A percentile compares a stretch with the other conserved stretches of the same genome.
Conservation (phyloP, 2,888 invertebrate genomes). For the Drepanosiphum platanoidis region DNA sequence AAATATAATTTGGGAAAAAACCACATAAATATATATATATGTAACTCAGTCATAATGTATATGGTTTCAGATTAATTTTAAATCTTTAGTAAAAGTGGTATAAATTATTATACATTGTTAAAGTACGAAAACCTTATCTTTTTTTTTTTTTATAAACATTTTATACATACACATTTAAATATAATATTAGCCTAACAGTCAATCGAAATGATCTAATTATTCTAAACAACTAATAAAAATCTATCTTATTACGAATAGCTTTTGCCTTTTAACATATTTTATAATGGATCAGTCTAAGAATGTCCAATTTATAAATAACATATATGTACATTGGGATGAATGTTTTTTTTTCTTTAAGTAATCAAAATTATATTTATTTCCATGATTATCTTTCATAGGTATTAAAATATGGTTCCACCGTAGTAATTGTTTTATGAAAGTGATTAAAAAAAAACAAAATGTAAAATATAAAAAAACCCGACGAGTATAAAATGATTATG, state of each 20-base stretch:
- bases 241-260: neutral
- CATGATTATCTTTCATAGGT: neutral
- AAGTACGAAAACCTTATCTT: slow-evolving; percentile 8
- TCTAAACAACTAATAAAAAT: slow-evolving; percentile 4
- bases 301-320: neutral
- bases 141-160: neutral
- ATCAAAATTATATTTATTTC: neutral
- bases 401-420: neutral
- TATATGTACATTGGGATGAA: neutral
- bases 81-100: slow-evolving; percentile 10
- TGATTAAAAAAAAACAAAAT: neutral
- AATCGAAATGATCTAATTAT: slow-evolving; percentile 15
- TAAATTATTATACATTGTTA: slow-evolving; percentile 23
- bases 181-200: slow-evolving; percentile 34
- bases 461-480: neutral
- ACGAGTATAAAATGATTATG: neutral
- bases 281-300: slow-evolving; percentile 25
- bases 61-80: neutral
- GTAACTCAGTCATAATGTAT: slow-evolving; percentile 20
- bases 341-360: neutral
- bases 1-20: slow-evolving; percentile 34
- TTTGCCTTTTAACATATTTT: neutral
- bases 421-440: neutral
- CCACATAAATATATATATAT: neutral
- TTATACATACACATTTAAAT: neutral